Conservation (phyloP, 2,113 vertebrate species). For the Microcebus tavaratra region DNA sequence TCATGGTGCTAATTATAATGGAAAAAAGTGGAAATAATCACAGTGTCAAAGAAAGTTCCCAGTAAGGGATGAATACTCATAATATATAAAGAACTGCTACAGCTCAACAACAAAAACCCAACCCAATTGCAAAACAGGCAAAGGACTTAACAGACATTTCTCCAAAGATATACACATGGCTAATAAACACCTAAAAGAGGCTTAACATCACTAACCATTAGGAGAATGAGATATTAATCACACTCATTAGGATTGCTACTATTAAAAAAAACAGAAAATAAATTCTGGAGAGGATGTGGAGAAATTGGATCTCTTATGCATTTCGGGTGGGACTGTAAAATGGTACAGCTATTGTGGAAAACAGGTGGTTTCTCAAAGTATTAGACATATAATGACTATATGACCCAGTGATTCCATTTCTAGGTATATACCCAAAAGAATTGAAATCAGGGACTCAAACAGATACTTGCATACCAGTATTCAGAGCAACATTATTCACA, state of each 20-base stretch:
- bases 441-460: neutral
- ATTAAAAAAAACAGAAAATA: neutral
- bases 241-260: neutral
- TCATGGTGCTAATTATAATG: neutral
- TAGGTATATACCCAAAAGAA: neutral
- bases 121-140: neutral
- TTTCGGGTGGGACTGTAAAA: neutral
- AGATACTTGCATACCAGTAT: neutral
- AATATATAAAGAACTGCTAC: neutral
- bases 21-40: neutral
- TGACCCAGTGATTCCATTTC: neutral
- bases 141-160: neutral
- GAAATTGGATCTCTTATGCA: neutral
- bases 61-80: neutral
- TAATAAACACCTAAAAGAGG: neutral
- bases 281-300: neutral
- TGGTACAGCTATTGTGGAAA: neutral
- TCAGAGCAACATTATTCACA: neutral
- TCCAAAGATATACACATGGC: neutral
- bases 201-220: neutral
- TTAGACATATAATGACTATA: neutral
- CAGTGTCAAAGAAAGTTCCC: neutral
- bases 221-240: neutral
- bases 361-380: neutral
- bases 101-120: neutral